These are phyloP conservation scores for Tortricodes alternella DNA, from an alignment of 2,888 invertebrate genomes.

Conservation along the genomic window DNA sequence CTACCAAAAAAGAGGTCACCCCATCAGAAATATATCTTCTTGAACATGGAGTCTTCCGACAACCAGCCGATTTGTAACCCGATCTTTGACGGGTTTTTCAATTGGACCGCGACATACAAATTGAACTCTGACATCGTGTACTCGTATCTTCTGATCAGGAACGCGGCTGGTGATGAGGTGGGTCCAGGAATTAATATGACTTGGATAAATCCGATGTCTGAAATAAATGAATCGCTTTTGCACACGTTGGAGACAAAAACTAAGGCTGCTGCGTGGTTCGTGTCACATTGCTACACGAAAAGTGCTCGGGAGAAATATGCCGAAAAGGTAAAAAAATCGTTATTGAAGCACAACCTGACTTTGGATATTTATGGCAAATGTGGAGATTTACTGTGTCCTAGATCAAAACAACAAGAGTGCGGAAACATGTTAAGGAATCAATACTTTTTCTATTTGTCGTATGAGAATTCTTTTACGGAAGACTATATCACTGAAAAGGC, in stretches of 20 bases:
- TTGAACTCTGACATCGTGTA: slow-evolving; percentile 56
- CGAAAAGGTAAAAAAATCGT: slow-evolving; percentile 36
- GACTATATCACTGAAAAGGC: slow-evolving; percentile 62
- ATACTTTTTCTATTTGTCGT: slow-evolving; percentile 59
- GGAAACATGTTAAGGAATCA: slow-evolving; percentile 42
- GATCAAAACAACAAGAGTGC: slow-evolving; percentile 37
- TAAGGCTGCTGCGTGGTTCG: slow-evolving; percentile 55
- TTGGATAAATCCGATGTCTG: slow-evolving; percentile 52
- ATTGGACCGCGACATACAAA: slow-evolving; percentile 65
- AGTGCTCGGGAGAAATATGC: slow-evolving; percentile 41
- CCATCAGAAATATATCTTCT: slow-evolving; percentile 60
- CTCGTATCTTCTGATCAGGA: slow-evolving; percentile 51
- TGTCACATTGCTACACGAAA: slow-evolving; percentile 47
- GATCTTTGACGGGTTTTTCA: slow-evolving; percentile 52
- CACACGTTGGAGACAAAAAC: slow-evolving; percentile 36
- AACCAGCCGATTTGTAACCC: slow-evolving; percentile 49
- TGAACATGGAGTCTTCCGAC: slow-evolving; percentile 55
- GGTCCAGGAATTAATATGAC: slow-evolving; percentile 52
- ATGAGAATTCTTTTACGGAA: slow-evolving; percentile 54
- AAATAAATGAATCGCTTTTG: slow-evolving; percentile 37
- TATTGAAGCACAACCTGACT: slow-evolving; percentile 40
- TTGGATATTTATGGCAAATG: slow-evolving; percentile 54
- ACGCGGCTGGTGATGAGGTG: slow-evolving; percentile 41
- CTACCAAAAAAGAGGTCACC: slow-evolving; percentile 44
- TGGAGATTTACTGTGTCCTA: slow-evolving; percentile 44